Percentiles rank a stretch among this genome's conserved stretches.
Conservation (phyloP, 1,140 invertebrate species). For the Phenacoccus solenopsis region DNA sequence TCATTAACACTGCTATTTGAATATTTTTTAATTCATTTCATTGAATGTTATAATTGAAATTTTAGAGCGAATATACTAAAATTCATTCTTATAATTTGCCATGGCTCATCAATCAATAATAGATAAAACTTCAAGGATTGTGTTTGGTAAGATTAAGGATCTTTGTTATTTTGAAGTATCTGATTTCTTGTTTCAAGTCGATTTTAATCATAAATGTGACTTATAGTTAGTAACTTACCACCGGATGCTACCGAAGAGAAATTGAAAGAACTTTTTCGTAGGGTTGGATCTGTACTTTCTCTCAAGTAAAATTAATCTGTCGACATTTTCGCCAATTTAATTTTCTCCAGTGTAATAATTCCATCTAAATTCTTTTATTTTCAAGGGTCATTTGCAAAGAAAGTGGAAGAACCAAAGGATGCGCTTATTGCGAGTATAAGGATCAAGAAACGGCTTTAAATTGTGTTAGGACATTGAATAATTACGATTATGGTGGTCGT, state of each 20-base stretch:
- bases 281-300: constrained; percentile 92
- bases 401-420: constrained; percentile 98
- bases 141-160: constrained; percentile 51
- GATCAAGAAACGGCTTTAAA: constrained; percentile 95
- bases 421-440: constrained; percentile 99
- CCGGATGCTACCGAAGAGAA: constrained; percentile 99
- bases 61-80: too few relatives aligned
- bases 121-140: constrained; percentile 82
- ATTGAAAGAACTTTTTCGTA: constrained; percentile 93
- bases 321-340: neutral
- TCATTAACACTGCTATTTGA: too few relatives aligned
- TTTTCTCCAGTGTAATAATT: constrained; percentile 21
- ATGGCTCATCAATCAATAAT: constrained; percentile 34
- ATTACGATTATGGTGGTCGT: constrained; percentile 92
- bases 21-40: too few relatives aligned
- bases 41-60: too few relatives aligned
- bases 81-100: constrained; percentile 7
- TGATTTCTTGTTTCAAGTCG: neutral
- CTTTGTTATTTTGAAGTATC: neutral
- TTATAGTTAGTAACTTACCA: constrained; percentile 94
- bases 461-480: constrained; percentile 97
- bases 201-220: constrained; percentile 14
- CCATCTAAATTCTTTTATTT: neutral
- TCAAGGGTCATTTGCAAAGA: constrained; percentile 96
- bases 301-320: constrained; percentile 59